These are phyloP conservation scores for Cantharis rustica DNA, from an alignment of 2,888 invertebrate genomes.

Conservation along the genomic window DNA sequence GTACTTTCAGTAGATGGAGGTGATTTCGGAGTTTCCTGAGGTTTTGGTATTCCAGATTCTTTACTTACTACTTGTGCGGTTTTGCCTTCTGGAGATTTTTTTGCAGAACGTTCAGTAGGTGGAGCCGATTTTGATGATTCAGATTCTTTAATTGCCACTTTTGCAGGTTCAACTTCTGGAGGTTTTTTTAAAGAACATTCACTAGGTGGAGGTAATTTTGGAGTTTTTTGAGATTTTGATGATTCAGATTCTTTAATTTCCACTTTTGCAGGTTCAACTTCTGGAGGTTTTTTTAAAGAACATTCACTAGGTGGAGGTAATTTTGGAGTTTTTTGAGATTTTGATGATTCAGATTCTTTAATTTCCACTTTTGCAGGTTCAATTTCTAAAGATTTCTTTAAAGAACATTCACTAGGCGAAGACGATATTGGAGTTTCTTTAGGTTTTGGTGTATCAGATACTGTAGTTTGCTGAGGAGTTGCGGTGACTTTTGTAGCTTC, in stretches of 20 bases:
- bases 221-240: constrained; percentile 18
- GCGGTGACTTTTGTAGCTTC: not conserved
- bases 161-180: not conserved
- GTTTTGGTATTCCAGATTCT: not conserved
- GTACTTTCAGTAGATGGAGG: constrained; percentile 1
- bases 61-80: not conserved
- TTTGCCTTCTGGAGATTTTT: not conserved
- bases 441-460: not conserved
- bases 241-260: not conserved
- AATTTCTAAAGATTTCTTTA: not conserved
- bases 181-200: not conserved
- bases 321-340: constrained; percentile 19
- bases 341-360: not conserved
- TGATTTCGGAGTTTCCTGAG: constrained; percentile 21
- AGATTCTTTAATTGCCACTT: no score
- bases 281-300: not conserved
- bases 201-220: constrained; percentile 18
- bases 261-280: not conserved
- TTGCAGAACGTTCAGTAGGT: not conserved
- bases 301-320: constrained; percentile 2
- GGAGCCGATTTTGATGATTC: constrained; percentile 25
- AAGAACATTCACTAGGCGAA: not conserved
- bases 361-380: not conserved
- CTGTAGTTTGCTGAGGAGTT: not conserved
- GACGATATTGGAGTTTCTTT: constrained; percentile 20